Percentiles rank a stretch among this genome's conserved stretches.
phyloP scores from a whole-genome alignment of 2,797 vertebrate genomes.

The Tauraco hartlaubi region DNA sequence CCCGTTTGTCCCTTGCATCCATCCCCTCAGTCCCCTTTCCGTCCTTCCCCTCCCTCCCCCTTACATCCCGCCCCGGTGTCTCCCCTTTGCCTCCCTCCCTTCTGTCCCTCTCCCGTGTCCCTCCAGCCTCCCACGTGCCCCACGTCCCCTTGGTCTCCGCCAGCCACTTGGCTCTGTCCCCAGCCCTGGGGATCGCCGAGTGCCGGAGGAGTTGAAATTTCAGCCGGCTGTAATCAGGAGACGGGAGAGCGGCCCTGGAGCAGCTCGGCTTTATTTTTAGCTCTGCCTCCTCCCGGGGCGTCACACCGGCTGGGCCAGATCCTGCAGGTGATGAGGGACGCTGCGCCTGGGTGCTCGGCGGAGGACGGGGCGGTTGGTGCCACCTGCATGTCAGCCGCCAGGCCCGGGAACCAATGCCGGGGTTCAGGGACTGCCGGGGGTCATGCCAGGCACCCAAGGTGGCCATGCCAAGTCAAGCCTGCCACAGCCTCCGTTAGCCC shows the following conservation, averaged over 20 bases:
- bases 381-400: accelerated
- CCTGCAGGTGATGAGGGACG: background rate
- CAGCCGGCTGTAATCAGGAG: constrained; percentile 53
- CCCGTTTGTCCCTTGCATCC: background rate
- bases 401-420: background rate
- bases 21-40: background rate
- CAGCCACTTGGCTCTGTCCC: constrained; percentile 30
- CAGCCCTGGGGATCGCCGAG: background rate
- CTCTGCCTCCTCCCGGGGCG: accelerated
- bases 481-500: background rate
- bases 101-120: background rate
- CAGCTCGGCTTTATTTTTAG: constrained; percentile 53
- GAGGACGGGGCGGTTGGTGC: background rate
- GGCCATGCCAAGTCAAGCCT: background rate
- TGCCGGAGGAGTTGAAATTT: constrained; percentile 64
- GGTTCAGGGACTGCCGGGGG: background rate
- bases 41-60: background rate
- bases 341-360: background rate
- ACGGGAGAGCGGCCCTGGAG: background rate
- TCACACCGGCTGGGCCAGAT: background rate
- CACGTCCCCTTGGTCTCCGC: background rate
- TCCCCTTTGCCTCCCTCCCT: background rate
- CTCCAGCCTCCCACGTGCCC: background rate
- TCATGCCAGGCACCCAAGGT: background rate
- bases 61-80: background rate